These are phyloP conservation scores for Esox masquinongy DNA, from an alignment of 2,797 vertebrate species.

Conservation along the genomic window DNA sequence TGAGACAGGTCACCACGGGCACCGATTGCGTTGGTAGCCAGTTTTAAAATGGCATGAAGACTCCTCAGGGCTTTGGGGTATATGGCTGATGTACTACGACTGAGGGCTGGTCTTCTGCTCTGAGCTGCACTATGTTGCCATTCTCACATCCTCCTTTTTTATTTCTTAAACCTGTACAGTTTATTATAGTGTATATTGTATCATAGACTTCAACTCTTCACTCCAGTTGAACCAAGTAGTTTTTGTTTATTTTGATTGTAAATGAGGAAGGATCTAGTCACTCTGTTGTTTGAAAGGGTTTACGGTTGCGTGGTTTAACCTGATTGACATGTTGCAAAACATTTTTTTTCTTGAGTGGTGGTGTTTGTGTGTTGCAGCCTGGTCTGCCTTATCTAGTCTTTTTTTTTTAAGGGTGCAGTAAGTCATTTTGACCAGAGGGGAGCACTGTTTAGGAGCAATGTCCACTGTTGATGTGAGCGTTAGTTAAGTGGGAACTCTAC, in stretches of 20 bases:
- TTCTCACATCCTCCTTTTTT: too few relatives aligned
- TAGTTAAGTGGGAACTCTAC: not conserved
- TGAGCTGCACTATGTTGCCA: too few relatives aligned
- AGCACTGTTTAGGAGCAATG: conserved; percentile 52
- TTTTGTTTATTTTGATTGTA: not conserved
- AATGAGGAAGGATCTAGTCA: not conserved
- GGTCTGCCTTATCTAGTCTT: not conserved
- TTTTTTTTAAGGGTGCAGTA: conserved; percentile 52
- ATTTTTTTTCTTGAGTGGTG: not conserved
- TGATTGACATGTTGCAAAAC: not conserved
- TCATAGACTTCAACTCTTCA: not conserved
- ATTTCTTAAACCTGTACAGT: too few relatives aligned
- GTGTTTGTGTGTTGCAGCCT: not conserved
- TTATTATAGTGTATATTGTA: not conserved
- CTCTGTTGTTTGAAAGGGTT: not conserved
- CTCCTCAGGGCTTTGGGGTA: too few relatives aligned
- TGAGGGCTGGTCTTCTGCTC: too few relatives aligned
- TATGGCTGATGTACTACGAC: too few relatives aligned
- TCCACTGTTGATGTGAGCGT: not conserved
- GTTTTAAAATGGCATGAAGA: too few relatives aligned
- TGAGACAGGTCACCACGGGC: too few relatives aligned
- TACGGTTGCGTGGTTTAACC: not conserved
- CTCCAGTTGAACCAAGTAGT: not conserved
- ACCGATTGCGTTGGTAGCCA: too few relatives aligned
- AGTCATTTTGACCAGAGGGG: conserved; percentile 51